Evolutionary conservation across 2,113 vertebrate species (phyloP).

Genomic region (Artemisiospiza belli): DNA sequence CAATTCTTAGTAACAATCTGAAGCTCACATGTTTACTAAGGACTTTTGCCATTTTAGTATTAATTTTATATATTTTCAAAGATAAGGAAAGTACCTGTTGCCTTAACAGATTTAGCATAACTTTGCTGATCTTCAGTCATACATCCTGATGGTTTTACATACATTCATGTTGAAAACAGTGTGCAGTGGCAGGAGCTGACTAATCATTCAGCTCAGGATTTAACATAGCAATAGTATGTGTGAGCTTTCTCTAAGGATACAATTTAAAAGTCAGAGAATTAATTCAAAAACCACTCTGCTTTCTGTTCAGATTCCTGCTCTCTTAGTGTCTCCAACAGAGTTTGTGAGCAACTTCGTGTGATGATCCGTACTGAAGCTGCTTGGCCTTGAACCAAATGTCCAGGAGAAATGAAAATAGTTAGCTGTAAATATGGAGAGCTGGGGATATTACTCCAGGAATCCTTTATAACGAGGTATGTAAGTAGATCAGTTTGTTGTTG

Average conservation of each 20-base stretch:
- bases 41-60: background rate
- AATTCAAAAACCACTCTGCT: background rate
- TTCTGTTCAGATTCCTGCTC: background rate
- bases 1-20: background rate
- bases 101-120: background rate
- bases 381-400: background rate
- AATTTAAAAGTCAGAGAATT: constrained; percentile 4
- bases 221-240: constrained; percentile 4
- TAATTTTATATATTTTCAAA: background rate
- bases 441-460: background rate
- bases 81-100: background rate
- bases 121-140: constrained; percentile 29
- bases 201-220: constrained; percentile 28
- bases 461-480: background rate
- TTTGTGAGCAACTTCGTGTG: rapidly evolving
- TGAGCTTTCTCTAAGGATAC: constrained; percentile 6
- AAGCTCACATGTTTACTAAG: background rate
- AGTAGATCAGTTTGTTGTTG: background rate
- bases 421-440: background rate
- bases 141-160: constrained; percentile 3
- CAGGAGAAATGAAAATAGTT: background rate
- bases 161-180: constrained; percentile 11
- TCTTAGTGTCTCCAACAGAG: background rate
- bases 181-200: constrained; percentile 1
- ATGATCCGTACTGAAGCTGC: background rate